Evolutionary conservation across 2,888 invertebrate genomes (phyloP).

Genomic region (Homarus gammarus): DNA sequence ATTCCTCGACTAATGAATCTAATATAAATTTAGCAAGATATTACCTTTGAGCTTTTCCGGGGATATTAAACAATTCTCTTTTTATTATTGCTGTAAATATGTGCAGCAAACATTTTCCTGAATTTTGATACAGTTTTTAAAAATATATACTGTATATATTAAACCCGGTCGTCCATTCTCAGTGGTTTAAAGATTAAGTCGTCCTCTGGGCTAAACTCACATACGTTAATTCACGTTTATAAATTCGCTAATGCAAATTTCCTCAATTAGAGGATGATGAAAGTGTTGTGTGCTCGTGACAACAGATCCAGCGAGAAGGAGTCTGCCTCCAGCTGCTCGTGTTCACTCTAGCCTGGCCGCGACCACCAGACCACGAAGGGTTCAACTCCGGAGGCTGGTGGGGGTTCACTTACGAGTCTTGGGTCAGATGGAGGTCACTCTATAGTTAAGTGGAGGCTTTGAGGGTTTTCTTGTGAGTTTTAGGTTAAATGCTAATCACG

Average conservation of each 20-base stretch:
- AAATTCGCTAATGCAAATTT: constrained; percentile 55
- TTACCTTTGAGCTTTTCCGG: too few species aligned
- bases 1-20: too few species aligned
- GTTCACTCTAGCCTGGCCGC: constrained; percentile 10
- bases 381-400: constrained; percentile 12
- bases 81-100: too few species aligned
- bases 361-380: constrained; percentile 22
- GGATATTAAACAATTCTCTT: too few species aligned
- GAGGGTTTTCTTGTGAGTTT: neutral
- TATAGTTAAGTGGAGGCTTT: neutral
- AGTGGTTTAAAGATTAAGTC: neutral
- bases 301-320: constrained; percentile 20
- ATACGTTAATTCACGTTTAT: constrained; percentile 39
- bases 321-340: neutral
- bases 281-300: constrained; percentile 51
- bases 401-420: neutral
- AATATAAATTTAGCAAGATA: too few species aligned
- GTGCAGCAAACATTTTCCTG: too few species aligned
- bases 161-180: too few species aligned
- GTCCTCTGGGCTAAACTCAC: constrained; percentile 26
- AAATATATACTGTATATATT: too few species aligned
- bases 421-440: constrained; percentile 4
- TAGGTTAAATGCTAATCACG: neutral
- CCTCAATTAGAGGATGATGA: constrained; percentile 49
- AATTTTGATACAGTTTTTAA: too few species aligned